Percentiles rank a stretch among this genome's conserved stretches.
Conservation (phyloP, 23 tunicate genomes). For the Phallusia fumigata region DNA sequence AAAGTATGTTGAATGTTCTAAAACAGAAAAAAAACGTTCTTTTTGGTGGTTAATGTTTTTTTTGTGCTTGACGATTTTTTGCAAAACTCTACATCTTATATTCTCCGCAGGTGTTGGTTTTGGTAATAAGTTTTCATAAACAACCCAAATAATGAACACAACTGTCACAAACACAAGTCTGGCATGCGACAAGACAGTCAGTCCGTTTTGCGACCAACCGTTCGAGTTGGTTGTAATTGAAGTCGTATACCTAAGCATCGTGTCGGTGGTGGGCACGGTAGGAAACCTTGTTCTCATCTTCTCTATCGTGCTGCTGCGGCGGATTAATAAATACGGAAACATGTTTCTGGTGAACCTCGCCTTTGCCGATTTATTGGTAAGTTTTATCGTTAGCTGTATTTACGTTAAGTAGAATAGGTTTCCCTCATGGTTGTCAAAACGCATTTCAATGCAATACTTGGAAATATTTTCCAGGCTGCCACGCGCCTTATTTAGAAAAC, state of each 20-base stretch:
- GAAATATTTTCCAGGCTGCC: no score
- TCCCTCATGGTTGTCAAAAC: no score
- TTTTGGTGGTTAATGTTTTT: no score
- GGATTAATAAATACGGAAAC: constrained; percentile 42
- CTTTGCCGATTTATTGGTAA: constrained; percentile 35
- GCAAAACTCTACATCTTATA: no score
- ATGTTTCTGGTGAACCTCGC: constrained; percentile 43
- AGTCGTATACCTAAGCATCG: constrained; percentile 33
- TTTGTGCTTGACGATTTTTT: no score
- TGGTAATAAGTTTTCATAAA: no score
- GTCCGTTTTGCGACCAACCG: not conserved
- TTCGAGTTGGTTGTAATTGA: not conserved
- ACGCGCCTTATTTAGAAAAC: no score
- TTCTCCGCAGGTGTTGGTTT: no score
- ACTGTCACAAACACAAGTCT: not conserved
- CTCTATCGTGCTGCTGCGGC: constrained; percentile 21
- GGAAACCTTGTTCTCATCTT: constrained; percentile 37
- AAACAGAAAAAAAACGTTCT: no score
- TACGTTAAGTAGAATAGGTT: no score
- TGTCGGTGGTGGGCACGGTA: constrained; percentile 31
- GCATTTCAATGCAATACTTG: no score
- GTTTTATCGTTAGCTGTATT: not conserved
- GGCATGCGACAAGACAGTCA: not conserved
- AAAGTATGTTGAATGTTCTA: no score
- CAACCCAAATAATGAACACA: not conserved